Conservation (phyloP, 2,797 vertebrate genomes). For the Cossypha caffra region DNA sequence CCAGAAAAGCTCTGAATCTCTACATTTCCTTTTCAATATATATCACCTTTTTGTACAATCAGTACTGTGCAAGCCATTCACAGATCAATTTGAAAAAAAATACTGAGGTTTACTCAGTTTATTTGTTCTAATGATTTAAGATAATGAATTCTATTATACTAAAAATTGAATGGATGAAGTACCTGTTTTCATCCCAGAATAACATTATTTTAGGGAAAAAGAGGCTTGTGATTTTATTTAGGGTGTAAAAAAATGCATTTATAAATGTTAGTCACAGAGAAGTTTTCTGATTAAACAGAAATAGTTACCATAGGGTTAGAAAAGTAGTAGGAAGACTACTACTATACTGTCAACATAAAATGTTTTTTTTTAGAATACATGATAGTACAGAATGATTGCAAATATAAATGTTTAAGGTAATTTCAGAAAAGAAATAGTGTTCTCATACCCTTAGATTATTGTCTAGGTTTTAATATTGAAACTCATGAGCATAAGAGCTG, state of each 20-base stretch:
- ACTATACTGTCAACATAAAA: background rate
- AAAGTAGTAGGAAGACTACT: background rate
- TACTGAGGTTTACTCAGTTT: background rate
- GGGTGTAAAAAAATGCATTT: background rate
- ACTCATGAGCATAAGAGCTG: background rate
- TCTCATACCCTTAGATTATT: background rate
- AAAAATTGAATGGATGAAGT: background rate
- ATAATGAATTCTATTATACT: background rate
- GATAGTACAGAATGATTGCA: background rate
- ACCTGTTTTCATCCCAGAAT: background rate
- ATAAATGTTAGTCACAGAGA: background rate
- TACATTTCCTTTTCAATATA: background rate
- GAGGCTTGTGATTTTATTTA: background rate
- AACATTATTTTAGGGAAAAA: background rate
- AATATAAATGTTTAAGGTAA: background rate
- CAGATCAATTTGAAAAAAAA: background rate
- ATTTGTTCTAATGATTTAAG: background rate
- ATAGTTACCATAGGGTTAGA: background rate
- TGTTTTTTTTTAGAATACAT: accelerated
- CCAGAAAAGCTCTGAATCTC: background rate
- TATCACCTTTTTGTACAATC: background rate
- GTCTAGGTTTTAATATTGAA: background rate
- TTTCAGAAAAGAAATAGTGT: background rate
- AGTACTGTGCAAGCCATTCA: background rate
- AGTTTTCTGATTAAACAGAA: background rate